These are phyloP conservation scores for Kryphioiulus occultus DNA, from an alignment of 2,888 invertebrate species.

Conservation along the genomic window DNA sequence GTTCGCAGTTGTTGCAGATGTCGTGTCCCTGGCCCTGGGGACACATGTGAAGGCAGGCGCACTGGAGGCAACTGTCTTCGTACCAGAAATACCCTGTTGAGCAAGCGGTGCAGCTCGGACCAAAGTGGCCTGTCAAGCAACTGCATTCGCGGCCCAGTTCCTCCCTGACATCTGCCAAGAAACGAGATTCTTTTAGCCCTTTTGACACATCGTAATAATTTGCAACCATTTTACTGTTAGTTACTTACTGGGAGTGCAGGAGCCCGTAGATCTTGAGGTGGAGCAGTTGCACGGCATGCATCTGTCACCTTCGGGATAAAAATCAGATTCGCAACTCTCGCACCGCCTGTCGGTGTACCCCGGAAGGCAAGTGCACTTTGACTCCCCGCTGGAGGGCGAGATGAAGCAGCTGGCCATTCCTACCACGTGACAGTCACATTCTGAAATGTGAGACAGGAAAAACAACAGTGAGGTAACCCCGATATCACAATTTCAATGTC, in stretches of 20 bases:
- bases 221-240: too few species aligned
- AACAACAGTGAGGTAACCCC: not conserved
- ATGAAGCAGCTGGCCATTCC: slow-evolving; percentile 46
- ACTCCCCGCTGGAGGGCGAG: not conserved
- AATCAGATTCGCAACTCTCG: slow-evolving; percentile 43
- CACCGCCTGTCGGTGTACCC: slow-evolving; percentile 47
- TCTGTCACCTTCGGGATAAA: slow-evolving; percentile 37
- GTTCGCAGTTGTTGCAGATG: slow-evolving; percentile 39
- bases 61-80: slow-evolving; percentile 32
- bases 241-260: slow-evolving; percentile 45
- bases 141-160: slow-evolving; percentile 28
- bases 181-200: not conserved
- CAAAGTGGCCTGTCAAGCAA: slow-evolving; percentile 29
- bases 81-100: slow-evolving; percentile 39
- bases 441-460: not conserved
- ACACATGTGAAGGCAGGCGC: slow-evolving; percentile 29
- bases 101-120: slow-evolving; percentile 35
- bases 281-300: slow-evolving; percentile 50
- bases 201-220: too few species aligned
- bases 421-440: slow-evolving; percentile 42
- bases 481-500: not conserved
- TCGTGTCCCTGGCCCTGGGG: not conserved
- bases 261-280: slow-evolving; percentile 39
- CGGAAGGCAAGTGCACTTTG: slow-evolving; percentile 44
- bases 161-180: not conserved